phyloP scores from a whole-genome alignment of 2,888 invertebrate species.

The Dicyrtomina minuta region DNA sequence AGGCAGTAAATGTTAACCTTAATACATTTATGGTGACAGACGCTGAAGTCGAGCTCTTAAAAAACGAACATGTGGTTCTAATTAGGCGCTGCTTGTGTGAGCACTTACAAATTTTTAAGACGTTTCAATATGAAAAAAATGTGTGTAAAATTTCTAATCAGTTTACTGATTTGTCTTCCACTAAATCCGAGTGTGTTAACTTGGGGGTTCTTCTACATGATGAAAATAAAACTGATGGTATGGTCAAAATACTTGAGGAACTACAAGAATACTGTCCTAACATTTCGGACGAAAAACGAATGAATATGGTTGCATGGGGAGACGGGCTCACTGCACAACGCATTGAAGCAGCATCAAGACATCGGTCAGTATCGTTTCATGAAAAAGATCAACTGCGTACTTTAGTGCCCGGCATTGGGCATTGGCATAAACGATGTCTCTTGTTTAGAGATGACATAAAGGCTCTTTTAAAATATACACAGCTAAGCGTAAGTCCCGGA shows the following conservation, averaged over 20 bases:
- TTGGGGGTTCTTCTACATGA: neutral
- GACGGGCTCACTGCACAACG: neutral
- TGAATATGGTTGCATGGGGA: neutral
- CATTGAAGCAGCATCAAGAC: neutral
- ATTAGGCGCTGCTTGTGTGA: neutral
- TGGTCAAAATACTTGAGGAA: conserved; percentile 2
- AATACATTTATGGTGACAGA: neutral
- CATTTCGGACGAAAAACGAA: neutral
- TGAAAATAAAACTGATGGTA: conserved; percentile 11
- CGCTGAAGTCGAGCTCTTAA: neutral
- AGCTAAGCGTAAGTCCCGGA: neutral
- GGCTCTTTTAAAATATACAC: neutral
- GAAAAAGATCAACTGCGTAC: neutral
- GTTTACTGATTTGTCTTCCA: neutral
- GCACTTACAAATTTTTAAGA: neutral
- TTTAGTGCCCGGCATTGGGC: neutral
- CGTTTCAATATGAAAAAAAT: neutral
- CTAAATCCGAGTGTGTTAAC: neutral
- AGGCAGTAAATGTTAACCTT: neutral
- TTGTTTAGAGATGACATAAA: neutral
- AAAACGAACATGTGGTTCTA: neutral
- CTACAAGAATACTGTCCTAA: conserved; percentile 2
- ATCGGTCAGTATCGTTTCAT: neutral
- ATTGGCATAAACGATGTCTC: neutral
- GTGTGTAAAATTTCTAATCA: neutral